Evolutionary conservation across 2,888 invertebrate species (phyloP).

Genomic region (Acrocyrtus sp.): DNA sequence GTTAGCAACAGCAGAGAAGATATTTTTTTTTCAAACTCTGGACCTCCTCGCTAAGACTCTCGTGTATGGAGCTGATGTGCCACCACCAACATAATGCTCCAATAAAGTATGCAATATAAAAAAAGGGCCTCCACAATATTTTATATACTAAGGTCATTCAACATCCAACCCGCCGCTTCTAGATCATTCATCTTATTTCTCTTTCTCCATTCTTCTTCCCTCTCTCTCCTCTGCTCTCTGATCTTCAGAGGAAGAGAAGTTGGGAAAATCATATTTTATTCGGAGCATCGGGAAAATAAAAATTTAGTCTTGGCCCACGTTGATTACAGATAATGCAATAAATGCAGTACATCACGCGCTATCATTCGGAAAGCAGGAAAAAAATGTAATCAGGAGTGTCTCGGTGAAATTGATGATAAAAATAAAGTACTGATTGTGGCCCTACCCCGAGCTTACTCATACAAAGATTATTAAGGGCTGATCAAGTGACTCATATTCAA

Average conservation of each 20-base stretch:
- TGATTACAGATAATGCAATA: slow-evolving; percentile 3
- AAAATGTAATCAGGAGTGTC: too few relatives aligned
- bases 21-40: slow-evolving; percentile 12
- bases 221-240: neutral
- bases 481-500: too few relatives aligned
- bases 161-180: slow-evolving; percentile 57
- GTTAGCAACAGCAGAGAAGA: slow-evolving; percentile 18
- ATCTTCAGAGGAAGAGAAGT: too few relatives aligned
- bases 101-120: slow-evolving; percentile 40
- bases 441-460: too few relatives aligned
- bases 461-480: too few relatives aligned
- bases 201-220: slow-evolving; percentile 38
- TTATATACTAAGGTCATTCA: slow-evolving; percentile 52
- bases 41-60: slow-evolving; percentile 15
- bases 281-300: neutral
- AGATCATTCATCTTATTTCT: slow-evolving; percentile 60
- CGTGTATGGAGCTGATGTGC: slow-evolving; percentile 13
- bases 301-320: too few relatives aligned
- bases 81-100: slow-evolving; percentile 12
- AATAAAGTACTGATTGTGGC: too few relatives aligned
- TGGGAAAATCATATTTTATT: slow-evolving; percentile 4
- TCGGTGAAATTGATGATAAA: too few relatives aligned
- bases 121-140: slow-evolving; percentile 41
- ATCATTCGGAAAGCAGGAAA: too few relatives aligned
- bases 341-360: too few relatives aligned